Evolutionary conservation across 2,797 vertebrate genomes (phyloP).

Genomic region (Anableps anableps): DNA sequence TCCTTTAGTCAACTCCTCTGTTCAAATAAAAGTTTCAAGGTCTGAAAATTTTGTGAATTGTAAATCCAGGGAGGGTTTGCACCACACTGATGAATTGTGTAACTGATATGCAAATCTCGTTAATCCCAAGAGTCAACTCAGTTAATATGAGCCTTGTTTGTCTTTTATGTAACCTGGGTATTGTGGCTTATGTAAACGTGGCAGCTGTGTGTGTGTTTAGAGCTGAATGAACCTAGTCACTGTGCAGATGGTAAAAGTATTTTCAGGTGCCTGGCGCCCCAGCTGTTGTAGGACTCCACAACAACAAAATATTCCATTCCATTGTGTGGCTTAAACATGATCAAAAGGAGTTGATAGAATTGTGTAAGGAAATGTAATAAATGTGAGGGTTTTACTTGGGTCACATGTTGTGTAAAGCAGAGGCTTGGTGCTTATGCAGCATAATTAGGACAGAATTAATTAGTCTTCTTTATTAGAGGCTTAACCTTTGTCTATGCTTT

Average conservation of each 20-base stretch:
- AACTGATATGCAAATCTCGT: conserved; percentile 55
- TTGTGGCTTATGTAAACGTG: conserved; percentile 60
- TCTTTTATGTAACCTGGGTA: conserved; percentile 63
- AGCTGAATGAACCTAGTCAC: conserved; percentile 41
- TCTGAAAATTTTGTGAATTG: conserved; percentile 29
- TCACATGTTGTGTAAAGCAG: background rate
- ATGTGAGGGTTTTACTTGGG: background rate
- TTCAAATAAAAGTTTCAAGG: conserved; percentile 48
- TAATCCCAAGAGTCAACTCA: conserved; percentile 59
- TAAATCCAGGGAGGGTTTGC: conserved; percentile 19
- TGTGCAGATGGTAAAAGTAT: conserved; percentile 58
- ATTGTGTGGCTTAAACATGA: conserved; percentile 14
- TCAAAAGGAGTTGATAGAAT: background rate
- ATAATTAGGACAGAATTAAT: background rate
- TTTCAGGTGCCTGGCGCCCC: conserved; percentile 43
- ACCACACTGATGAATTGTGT: conserved; percentile 46
- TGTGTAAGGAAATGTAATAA: background rate
- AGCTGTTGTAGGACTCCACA: conserved; percentile 28
- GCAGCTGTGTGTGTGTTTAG: conserved; percentile 50
- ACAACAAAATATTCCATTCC: conserved; percentile 22
- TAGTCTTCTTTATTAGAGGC: background rate
- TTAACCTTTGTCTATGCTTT: background rate
- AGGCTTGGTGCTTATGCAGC: background rate
- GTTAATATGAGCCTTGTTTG: conserved; percentile 55
- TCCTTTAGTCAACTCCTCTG: background rate